Percentiles rank a stretch among this genome's conserved stretches.
These are phyloP conservation scores for Copidosoma floridanum DNA, from an alignment of 1,140 invertebrate species.

Conservation along the genomic window DNA sequence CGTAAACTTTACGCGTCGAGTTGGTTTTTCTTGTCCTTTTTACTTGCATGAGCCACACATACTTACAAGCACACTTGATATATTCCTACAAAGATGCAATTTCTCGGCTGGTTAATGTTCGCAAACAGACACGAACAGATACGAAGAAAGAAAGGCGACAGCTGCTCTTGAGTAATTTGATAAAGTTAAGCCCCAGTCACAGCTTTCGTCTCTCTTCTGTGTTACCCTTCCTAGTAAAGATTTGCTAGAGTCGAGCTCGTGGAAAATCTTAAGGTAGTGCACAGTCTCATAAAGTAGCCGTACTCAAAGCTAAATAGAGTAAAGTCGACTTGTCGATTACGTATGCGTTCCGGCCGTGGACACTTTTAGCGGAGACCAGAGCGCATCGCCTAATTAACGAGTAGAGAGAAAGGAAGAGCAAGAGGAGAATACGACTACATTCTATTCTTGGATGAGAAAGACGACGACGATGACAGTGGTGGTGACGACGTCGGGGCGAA, in stretches of 20 bases:
- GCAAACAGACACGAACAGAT: not conserved
- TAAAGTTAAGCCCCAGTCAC: too few relatives aligned
- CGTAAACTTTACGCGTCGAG: too few relatives aligned
- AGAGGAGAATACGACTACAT: too few relatives aligned
- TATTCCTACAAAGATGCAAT: too few relatives aligned
- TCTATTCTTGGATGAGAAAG: constrained; percentile 7
- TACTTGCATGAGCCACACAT: too few relatives aligned
- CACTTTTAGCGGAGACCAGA: not conserved
- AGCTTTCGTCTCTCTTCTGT: too few relatives aligned
- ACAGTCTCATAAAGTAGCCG: constrained; percentile 2
- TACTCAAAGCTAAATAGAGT: not conserved
- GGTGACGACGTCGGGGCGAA: not conserved
- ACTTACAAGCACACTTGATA: too few relatives aligned
- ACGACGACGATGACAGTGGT: too few relatives aligned
- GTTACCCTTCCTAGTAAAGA: too few relatives aligned
- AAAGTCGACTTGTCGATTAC: constrained; percentile 10
- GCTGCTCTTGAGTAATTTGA: constrained; percentile 3
- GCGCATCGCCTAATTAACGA: constrained; percentile 24
- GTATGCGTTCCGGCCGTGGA: not conserved
- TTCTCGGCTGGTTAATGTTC: constrained; percentile 21
- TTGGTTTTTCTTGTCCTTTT: too few relatives aligned
- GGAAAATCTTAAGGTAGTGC: not conserved
- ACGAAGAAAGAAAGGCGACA: constrained; percentile 1
- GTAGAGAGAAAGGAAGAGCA: too few relatives aligned
- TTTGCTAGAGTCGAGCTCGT: not conserved